Evolutionary conservation across 2,888 invertebrate species (phyloP).

Genomic region (Linnaemya tessellans): DNA sequence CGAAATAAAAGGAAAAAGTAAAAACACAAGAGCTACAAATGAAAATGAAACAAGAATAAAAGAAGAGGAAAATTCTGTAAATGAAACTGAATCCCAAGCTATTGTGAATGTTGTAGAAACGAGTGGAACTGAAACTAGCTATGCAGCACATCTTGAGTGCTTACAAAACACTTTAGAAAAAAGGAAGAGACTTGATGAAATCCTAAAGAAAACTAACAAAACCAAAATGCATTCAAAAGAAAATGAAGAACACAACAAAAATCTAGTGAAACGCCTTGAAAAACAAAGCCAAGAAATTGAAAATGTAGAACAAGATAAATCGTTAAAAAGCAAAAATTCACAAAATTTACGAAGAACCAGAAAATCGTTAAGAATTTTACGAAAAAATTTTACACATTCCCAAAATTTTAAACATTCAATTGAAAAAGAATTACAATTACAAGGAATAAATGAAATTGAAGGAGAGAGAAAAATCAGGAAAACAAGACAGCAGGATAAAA

Average conservation of each 20-base stretch:
- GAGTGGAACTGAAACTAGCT: neutral
- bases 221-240: neutral
- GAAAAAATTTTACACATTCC: neutral
- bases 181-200: neutral
- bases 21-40: neutral
- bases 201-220: neutral
- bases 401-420: neutral
- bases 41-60: neutral
- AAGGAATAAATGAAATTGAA: neutral
- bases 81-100: neutral
- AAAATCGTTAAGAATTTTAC: conserved; percentile 4
- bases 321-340: too few relatives aligned
- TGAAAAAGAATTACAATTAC: neutral
- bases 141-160: neutral
- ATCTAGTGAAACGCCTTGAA: neutral
- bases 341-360: neutral
- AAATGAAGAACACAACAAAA: neutral
- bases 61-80: neutral
- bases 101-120: neutral
- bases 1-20: neutral
- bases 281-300: too few relatives aligned
- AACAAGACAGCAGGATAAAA: neutral
- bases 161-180: neutral
- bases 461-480: neutral
- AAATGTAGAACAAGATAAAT: neutral